A percentile compares a stretch with the other conserved stretches of the same genome.
These are phyloP conservation scores for Molossus alvarezi DNA, from an alignment of 2,797 vertebrate genomes.

Conservation along the genomic window DNA sequence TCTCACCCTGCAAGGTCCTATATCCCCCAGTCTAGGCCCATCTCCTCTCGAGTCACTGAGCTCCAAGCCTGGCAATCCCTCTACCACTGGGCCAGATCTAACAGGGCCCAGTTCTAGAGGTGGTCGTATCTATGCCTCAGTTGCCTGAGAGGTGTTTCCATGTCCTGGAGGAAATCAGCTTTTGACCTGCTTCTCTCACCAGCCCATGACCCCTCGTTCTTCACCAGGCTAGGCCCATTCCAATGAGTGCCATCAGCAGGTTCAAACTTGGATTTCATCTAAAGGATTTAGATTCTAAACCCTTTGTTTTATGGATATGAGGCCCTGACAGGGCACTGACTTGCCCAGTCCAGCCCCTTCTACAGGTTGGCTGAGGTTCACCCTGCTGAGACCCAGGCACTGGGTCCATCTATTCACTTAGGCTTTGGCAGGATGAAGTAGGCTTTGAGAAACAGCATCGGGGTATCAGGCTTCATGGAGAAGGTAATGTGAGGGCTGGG, in stretches of 20 bases:
- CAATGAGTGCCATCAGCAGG: background rate
- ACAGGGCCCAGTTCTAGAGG: background rate
- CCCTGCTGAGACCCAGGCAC: background rate
- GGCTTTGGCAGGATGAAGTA: background rate
- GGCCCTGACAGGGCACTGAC: background rate
- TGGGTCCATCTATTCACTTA: background rate
- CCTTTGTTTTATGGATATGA: background rate
- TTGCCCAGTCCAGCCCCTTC: background rate
- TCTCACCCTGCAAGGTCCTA: background rate
- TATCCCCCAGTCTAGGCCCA: background rate
- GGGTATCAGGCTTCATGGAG: background rate
- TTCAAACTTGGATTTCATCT: slow-evolving; percentile 1
- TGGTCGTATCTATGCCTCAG: background rate
- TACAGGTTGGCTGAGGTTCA: background rate
- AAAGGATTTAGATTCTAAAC: background rate
- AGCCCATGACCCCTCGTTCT: background rate
- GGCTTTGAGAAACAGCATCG: background rate
- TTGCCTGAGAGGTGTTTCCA: background rate
- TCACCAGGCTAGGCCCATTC: background rate
- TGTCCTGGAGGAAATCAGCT: background rate
- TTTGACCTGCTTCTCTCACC: background rate
- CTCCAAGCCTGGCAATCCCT: background rate
- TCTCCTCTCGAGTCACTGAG: background rate
- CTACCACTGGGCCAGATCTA: background rate
- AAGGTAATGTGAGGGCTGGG: background rate